phyloP scores from a whole-genome alignment of 2,113 vertebrate species.

The Epinephelus lanceolatus region DNA sequence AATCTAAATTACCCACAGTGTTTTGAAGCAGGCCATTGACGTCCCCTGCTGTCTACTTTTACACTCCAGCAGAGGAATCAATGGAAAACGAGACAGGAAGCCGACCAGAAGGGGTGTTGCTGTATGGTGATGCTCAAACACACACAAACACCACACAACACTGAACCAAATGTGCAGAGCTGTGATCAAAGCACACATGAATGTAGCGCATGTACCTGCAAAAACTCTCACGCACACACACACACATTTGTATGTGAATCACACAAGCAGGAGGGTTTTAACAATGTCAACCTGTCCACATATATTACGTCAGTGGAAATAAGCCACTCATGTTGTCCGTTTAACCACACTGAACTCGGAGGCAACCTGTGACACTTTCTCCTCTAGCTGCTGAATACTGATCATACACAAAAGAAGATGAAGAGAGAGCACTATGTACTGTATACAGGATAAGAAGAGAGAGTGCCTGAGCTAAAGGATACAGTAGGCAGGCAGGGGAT shows the following conservation, averaged over 20 bases:
- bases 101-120: not conserved
- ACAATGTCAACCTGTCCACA: conserved; percentile 42
- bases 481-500: conserved; percentile 16
- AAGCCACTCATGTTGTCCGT: conserved; percentile 36
- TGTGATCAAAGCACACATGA: not conserved
- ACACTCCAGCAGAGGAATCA: not conserved
- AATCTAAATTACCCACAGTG: not conserved
- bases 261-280: not conserved
- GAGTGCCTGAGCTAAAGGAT: not conserved
- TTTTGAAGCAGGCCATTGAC: conserved; percentile 1
- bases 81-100: not conserved
- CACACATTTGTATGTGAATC: conserved; percentile 21
- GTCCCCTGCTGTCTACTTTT: conserved; percentile 11
- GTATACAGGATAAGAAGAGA: conserved; percentile 1
- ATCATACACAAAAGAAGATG: conserved; percentile 31
- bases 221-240: not conserved
- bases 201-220: not conserved
- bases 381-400: conserved; percentile 51
- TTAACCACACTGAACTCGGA: conserved; percentile 41
- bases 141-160: not conserved
- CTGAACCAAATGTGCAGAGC: not conserved
- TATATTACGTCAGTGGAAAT: conserved; percentile 37
- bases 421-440: not conserved
- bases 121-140: not conserved
- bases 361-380: conserved; percentile 49